A percentile compares a stretch with the other conserved stretches of the same genome.
Conservation (phyloP, 2,888 invertebrate genomes). For the Drosophila parthenogenetica region DNA sequence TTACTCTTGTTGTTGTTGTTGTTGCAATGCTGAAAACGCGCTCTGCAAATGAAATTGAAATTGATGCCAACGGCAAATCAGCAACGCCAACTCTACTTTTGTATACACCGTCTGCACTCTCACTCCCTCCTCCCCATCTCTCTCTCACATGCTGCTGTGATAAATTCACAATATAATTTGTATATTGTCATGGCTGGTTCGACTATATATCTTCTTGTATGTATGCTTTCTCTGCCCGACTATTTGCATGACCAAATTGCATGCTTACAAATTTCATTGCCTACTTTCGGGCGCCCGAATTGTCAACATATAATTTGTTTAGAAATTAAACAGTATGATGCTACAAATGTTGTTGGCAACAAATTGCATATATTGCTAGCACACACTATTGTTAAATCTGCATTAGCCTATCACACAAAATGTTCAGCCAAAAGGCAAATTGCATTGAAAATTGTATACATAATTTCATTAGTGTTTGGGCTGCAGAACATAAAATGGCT, state of each 20-base stretch:
- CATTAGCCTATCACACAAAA: conserved; percentile 35
- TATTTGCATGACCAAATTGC: conserved; percentile 59
- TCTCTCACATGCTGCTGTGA: conserved; percentile 5
- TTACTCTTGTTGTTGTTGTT: conserved; percentile 20
- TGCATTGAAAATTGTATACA: conserved; percentile 40
- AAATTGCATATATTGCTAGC: conserved; percentile 24
- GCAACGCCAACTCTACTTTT: conserved; percentile 29
- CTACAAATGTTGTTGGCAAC: conserved; percentile 53
- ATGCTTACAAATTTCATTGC: conserved; percentile 47
- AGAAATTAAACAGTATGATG: conserved; percentile 67
- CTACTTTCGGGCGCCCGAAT: conserved; percentile 50
- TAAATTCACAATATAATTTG: conserved; percentile 70
- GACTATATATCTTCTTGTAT: conserved; percentile 32
- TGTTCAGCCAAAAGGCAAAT: conserved; percentile 56
- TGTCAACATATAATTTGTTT: conserved; percentile 68
- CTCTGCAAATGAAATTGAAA: conserved; percentile 53
- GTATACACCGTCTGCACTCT: conserved; percentile 5
- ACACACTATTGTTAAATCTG: conserved; percentile 36
- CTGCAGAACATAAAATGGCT: conserved; percentile 8
- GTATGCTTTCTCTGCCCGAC: conserved; percentile 13
- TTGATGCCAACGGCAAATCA: conserved; percentile 67
- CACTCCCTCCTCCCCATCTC: background rate
- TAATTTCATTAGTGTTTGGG: conserved; percentile 46
- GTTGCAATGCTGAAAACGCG: conserved; percentile 37
- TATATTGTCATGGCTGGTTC: conserved; percentile 34